Base-by-base conservation (phyloP, 2,888 invertebrate genomes). In the Diarsia dahlii region DNA sequence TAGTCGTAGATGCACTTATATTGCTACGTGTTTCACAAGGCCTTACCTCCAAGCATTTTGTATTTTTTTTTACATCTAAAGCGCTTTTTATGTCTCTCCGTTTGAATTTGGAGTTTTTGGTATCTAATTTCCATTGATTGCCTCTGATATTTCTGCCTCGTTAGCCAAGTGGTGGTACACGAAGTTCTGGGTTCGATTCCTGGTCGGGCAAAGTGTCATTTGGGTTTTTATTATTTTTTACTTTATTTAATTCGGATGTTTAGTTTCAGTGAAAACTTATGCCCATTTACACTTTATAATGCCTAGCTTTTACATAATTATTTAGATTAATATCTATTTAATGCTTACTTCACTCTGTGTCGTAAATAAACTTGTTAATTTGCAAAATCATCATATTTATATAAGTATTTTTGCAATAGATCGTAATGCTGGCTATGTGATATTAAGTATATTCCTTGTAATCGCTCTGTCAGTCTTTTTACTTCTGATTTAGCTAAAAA, bases 11-110 rank as follows among this genome's bases (percentile, higher is more conserved):
- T 46, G 82, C 83, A 75, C 69, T 58, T n/a, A n/a, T n/a, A n/a
- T n/a, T n/a, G n/a, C n/a, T 58, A 70, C 34, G 66, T 48, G 18
- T 50, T 18, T 12, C 50, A 48, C 56, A 81, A 81, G 34, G 84
- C 39, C 20, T 34, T 58, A 3, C 8, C 15, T 39, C 8, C 2
- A 56, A 39, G 39, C 60, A 67, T 60, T 66, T 76, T 28, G 63
- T 67, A 63, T 54, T 8, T 67, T 45, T 52, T 46, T 54, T 23
- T 13, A 69, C 54, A 45, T 62, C 28, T 60, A 45, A 9, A 48
- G 18, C 58, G 9, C 18, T 58, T 72, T 71, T 58, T 58, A 18
- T 58, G 58, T 28, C 2, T n/a, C 1, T 20, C 13, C 12, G 50
- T 20, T 69, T 23, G 1, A 69, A 69, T 69, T 20, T 9, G 23